These are phyloP conservation scores for Monoplex corrugatus DNA, from an alignment of 2,888 invertebrate species.

Conservation along the genomic window DNA sequence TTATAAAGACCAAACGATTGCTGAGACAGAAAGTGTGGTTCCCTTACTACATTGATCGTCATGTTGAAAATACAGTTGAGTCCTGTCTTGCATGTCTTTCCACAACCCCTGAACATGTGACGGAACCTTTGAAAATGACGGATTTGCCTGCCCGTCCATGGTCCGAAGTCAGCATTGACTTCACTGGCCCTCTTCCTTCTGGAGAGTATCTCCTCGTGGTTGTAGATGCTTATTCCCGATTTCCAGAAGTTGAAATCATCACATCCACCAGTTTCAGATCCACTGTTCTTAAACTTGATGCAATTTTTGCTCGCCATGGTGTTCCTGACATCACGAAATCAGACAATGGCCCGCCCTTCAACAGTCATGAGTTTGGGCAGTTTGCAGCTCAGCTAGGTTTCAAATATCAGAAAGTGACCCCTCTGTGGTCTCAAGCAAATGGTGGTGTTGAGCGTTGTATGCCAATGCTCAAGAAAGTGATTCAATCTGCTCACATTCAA, in stretches of 20 bases:
- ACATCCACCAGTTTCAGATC: not conserved
- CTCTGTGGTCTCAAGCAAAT: not conserved
- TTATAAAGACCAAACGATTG: conserved; percentile 62
- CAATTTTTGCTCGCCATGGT: not conserved
- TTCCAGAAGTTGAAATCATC: not conserved
- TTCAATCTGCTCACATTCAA: not conserved
- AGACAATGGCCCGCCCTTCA: conserved; percentile 16
- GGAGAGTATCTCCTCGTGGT: not conserved
- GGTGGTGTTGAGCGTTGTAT: not conserved
- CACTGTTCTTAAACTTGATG: not conserved
- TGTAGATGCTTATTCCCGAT: not conserved
- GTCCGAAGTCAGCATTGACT: conserved; percentile 45
- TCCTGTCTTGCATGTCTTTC: conserved; percentile 60
- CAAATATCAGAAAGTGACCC: not conserved
- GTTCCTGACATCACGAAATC: not conserved
- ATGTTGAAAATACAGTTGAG: conserved; percentile 56
- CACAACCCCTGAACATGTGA: conserved; percentile 39
- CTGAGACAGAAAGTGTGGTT: conserved; percentile 67
- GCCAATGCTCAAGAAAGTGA: not conserved
- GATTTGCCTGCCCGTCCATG: conserved; percentile 39
- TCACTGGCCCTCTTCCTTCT: conserved; percentile 49
- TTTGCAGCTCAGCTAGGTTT: not conserved
- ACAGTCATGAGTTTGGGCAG: not conserved
- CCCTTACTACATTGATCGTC: conserved; percentile 59
- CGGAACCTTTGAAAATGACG: conserved; percentile 41